Base-by-base conservation (phyloP, 2,113 vertebrate genomes). In the Petroica traversi region DNA sequence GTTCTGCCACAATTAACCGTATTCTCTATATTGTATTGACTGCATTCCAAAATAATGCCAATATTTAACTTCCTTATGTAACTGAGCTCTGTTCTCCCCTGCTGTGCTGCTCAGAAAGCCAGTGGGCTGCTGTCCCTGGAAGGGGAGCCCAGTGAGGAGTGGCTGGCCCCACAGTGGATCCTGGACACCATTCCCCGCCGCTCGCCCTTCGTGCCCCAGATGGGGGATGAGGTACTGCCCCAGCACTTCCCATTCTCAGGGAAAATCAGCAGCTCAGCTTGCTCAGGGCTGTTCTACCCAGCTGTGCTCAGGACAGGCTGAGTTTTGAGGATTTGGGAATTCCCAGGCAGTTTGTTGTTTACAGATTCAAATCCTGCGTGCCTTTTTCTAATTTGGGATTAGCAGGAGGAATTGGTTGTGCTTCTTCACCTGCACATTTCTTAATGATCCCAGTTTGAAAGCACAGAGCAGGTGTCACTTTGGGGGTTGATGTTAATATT, bases 131-230 rank as follows among this genome's bases (percentile, higher is more conserved):
- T 98, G 59, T 97, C 98, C 6, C 98, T 99, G 97, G 99, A 98
- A 46, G 99, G 98, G 19, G 98, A 98, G 15, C 98, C 99, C 59
- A 98, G 97, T 7, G 99, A 99, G 57, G 99, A 99, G 66, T 99
- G 99, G 99, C 97, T 99, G 80, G 99, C 99, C 9, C 99, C 99
- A 0, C 97, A 99, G 74, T 99, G 99, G 99, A 99, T 99, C 94
- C 98, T 99, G 97, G 99, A 99, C 68, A 99, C 99, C 14, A 97
- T 99, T 59, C 99, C 99, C 19, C 98, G 97, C 18, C 98, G 99
- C 74, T 99, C 99, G 17, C 99, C 99, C 17, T 99, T 99, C 72
- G 99, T 99, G 61, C 99, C 99, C 8, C 99, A 99, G 88, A 99
- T 99, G 99, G 99, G 99, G 69, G 99, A 99, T 88, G 99, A 99